These are phyloP conservation scores for Neodiprion lecontei DNA, from an alignment of 1,140 invertebrate genomes.

Conservation along the genomic window DNA sequence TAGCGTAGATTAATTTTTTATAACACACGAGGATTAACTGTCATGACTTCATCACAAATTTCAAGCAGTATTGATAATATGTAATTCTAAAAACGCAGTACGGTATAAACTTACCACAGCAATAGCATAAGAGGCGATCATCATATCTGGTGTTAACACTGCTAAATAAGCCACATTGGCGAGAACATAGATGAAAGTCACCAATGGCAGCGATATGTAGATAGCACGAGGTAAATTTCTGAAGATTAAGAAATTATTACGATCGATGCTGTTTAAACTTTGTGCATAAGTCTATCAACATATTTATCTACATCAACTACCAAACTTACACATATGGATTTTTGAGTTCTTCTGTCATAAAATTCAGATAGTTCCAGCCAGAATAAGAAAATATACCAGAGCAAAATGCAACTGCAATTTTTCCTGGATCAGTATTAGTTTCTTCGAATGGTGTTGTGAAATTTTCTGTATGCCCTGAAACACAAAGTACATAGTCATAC, in stretches of 20 bases:
- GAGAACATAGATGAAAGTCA: slow-evolving; percentile 90
- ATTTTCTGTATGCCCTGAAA: slow-evolving; percentile 69
- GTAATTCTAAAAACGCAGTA: not conserved
- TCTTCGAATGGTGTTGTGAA: slow-evolving; percentile 82
- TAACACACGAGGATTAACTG: not conserved
- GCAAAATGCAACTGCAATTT: slow-evolving; percentile 91
- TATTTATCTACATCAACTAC: slow-evolving; percentile 16
- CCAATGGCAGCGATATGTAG: slow-evolving; percentile 89
- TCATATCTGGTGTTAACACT: slow-evolving; percentile 82
- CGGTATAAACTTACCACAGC: slow-evolving; percentile 80
- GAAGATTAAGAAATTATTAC: slow-evolving; percentile 37
- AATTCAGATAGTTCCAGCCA: slow-evolving; percentile 97
- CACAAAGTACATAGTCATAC: slow-evolving; percentile 44
- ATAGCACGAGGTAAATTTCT: slow-evolving; percentile 95
- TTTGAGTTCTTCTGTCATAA: slow-evolving; percentile 95
- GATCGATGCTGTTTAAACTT: not conserved
- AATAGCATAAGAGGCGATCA: slow-evolving; percentile 88
- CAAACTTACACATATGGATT: slow-evolving; percentile 83
- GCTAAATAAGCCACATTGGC: slow-evolving; percentile 95
- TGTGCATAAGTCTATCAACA: not conserved
- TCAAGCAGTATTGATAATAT: no score
- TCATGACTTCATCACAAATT: slow-evolving; percentile 16
- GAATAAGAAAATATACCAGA: slow-evolving; percentile 97
- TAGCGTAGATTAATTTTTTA: no score
- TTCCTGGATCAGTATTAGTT: slow-evolving; percentile 80